Base-by-base conservation (phyloP, 2,888 invertebrate genomes). In the Archips crataeganus region DNA sequence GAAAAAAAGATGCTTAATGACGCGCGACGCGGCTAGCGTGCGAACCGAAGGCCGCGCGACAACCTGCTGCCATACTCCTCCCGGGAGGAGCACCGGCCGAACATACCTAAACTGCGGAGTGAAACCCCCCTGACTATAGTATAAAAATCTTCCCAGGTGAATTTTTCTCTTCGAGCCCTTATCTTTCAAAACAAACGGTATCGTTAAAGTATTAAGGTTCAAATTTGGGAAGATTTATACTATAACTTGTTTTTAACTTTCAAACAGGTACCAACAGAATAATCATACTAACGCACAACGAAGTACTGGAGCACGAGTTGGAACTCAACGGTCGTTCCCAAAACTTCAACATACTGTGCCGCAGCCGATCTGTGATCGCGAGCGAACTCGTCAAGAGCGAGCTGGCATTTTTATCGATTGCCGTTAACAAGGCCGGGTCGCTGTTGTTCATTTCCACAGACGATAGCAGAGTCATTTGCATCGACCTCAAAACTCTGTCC, bases 381-480 rank as follows among this genome's bases (percentile, higher is more conserved):
- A 85, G 87, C 13, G 84, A 86, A 1, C 86, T 87, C 0, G 81
- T 94, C 1, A 91, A 90, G 62, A 87, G 87, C 9, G 85, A 87
- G 6, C 76, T 92, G n/a, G 79, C 78, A 1, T 94, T 94, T 74
- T 74, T 90, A 23, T 84, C 91, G 8, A 86, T 91, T 57, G 90
- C 89, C 0, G 91, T 94, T 8, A 94, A 93, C 75, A 90, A 90
- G 75, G 86, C 88, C 13, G 93, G 94, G 0, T 86, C 90, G 0
- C 79, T 93, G 11, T 77, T 94, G 71, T 95, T 94, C 65, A 87
- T 94, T 1, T 89, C 94, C 0, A 95, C 95, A 0, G 87, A 94
- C 69, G 94, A 94, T 61, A 90, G 92, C 60, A 80, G 94, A 3
- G 86, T 94, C 1, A 85, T 94, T 0, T 91, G 92, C 62, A 81